Conservation (phyloP, 2,888 invertebrate species). For the Nemurella pictetii region DNA sequence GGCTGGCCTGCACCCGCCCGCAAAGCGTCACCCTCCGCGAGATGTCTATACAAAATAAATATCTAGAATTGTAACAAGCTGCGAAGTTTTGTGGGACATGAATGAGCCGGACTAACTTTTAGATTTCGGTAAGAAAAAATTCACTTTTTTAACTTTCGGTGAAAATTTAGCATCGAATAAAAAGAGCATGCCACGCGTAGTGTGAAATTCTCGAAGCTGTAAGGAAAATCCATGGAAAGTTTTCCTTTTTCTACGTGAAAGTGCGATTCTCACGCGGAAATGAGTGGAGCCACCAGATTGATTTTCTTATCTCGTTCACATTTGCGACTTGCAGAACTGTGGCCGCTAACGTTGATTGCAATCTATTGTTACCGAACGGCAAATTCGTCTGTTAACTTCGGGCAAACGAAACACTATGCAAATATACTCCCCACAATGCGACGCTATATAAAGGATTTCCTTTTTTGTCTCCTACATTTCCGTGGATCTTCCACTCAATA, state of each 20-base stretch:
- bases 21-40: neutral
- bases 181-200: neutral
- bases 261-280: neutral
- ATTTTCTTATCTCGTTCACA: neutral
- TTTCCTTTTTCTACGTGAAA: conserved; percentile 1
- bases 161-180: neutral
- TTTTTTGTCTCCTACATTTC: neutral
- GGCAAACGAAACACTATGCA: neutral
- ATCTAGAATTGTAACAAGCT: conserved; percentile 11
- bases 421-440: neutral
- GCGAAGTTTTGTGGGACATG: neutral
- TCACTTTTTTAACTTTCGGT: neutral
- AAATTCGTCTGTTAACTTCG: neutral
- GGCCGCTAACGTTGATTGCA: neutral
- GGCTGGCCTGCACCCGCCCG: neutral
- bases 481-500: neutral
- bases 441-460: neutral
- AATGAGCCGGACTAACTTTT: conserved; percentile 2
- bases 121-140: neutral
- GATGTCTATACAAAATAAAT: conserved; percentile 8
- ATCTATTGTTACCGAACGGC: neutral
- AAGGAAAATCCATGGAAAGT: neutral
- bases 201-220: neutral
- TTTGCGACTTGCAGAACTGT: neutral
- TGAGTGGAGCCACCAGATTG: conserved; percentile 1